Base-by-base conservation (phyloP, 2,797 vertebrate species). In the Psittacula echo region DNA sequence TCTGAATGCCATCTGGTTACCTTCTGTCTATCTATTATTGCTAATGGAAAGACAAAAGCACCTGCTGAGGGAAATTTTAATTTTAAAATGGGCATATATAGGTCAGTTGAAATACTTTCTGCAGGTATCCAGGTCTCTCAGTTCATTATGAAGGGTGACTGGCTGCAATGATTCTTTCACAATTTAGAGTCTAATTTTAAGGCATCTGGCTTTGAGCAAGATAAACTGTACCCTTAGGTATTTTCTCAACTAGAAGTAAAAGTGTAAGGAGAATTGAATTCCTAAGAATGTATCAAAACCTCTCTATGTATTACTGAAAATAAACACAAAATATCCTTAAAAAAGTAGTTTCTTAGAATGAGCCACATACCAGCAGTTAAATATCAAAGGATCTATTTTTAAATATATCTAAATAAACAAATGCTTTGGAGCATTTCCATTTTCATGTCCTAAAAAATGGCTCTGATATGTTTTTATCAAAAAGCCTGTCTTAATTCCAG, bases 311-410 rank as follows among this genome's bases (percentile, higher is more conserved):
- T 89, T 92, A 37, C n/a, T 74, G 81, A 85, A 85, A 90, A 87
- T 45, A 87, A 89, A 41, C 8, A 42, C 9, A 4, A 67, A 94
- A 73, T 64, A 90, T 11, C 15, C 66, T 84, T 66, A 30, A 65
- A 85, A 62, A 75, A 62, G 56, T 51, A 66, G 21, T 72, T 86
- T n/a, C 51, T 75, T 79, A 87, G 92, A 92, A 80, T 80, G 56
- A 61, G 68, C 44, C 7, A 10, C 4, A 3, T 89, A 73, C 64
- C 89, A 85, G 45, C 71, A 92, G 32, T 65, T 85, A 87, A 94
- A 79, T 94, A 94, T 95, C 86, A 82, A 95, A 94, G 67, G 77
- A 82, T 18, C 78, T 94, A 91, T 92, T 95, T 96, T 96, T 94
- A 93, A 93, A 37, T 67, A 4, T 79, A 87, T 85, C 37, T 75